phyloP scores from a whole-genome alignment of 2,888 invertebrate species.

The Oeneis ivallda region DNA sequence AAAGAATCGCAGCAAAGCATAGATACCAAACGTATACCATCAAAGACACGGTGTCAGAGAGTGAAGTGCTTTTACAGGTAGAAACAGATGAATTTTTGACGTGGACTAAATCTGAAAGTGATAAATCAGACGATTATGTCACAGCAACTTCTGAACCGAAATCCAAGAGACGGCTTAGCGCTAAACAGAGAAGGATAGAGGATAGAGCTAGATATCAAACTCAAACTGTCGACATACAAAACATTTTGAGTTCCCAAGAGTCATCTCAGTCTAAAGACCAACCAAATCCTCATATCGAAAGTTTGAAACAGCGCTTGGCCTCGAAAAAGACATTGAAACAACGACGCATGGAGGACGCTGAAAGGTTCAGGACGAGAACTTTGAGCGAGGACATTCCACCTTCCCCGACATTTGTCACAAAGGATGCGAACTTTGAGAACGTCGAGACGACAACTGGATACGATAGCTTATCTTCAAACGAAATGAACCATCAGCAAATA shows the following conservation, averaged over 20 bases:
- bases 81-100: constrained; percentile 67
- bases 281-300: constrained; percentile 66
- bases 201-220: constrained; percentile 87
- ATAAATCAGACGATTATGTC: constrained; percentile 65
- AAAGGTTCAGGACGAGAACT: constrained; percentile 88
- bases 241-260: constrained; percentile 51
- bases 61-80: constrained; percentile 56
- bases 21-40: constrained; percentile 92
- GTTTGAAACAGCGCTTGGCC: constrained; percentile 63
- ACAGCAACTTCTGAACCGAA: constrained; percentile 62
- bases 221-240: constrained; percentile 76
- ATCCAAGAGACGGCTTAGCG: constrained; percentile 75
- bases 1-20: constrained; percentile 87
- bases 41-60: constrained; percentile 74
- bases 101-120: constrained; percentile 74
- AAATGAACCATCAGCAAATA: constrained; percentile 66
- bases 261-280: constrained; percentile 43
- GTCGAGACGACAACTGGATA: constrained; percentile 76
- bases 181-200: constrained; percentile 84
- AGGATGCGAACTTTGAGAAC: constrained; percentile 72
- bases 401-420: constrained; percentile 74
- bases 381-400: constrained; percentile 80
- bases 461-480: constrained; percentile 73
- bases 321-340: constrained; percentile 79
- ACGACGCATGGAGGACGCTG: constrained; percentile 84